Percentiles rank a stretch among this genome's conserved stretches.
Evolutionary conservation across 92 coral and sea anemone species (phyloP).

Genomic region (Heteractis magnifica): DNA sequence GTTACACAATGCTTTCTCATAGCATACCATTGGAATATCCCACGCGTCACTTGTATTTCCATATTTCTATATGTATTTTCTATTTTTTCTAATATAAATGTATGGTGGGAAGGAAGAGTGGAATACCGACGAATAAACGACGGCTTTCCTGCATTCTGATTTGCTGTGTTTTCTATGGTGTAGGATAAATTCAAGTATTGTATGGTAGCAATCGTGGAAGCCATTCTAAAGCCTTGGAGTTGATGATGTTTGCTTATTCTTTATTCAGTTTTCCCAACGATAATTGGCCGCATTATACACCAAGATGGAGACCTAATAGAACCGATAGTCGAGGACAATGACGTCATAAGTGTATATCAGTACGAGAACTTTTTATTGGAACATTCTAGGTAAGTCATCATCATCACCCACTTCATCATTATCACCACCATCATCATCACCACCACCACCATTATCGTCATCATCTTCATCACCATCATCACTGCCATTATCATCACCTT

Average conservation of each 20-base stretch:
- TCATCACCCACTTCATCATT: neutral
- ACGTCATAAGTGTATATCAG: constrained; percentile 82
- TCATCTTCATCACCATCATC: neutral
- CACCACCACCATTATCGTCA: neutral
- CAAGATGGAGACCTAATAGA: constrained; percentile 74
- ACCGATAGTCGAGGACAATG: constrained; percentile 57
- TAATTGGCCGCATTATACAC: constrained; percentile 74
- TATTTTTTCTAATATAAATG: no score
- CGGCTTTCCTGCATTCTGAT: no score
- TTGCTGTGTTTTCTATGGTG: no score
- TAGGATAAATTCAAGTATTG: no score
- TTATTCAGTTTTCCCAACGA: constrained; percentile 82
- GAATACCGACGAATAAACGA: no score
- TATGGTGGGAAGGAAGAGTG: no score
- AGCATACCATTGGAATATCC: no score
- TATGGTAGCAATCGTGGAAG: no score
- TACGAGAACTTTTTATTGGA: constrained; percentile 87
- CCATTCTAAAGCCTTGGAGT: neutral
- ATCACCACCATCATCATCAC: neutral
- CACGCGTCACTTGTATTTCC: no score
- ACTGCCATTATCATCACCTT: no score
- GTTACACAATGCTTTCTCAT: no score
- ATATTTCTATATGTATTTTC: no score
- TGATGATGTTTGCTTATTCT: neutral
- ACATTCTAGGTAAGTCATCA: constrained; percentile 65